These are phyloP conservation scores for Bombylius major DNA, from an alignment of 2,888 invertebrate genomes.

Conservation along the genomic window DNA sequence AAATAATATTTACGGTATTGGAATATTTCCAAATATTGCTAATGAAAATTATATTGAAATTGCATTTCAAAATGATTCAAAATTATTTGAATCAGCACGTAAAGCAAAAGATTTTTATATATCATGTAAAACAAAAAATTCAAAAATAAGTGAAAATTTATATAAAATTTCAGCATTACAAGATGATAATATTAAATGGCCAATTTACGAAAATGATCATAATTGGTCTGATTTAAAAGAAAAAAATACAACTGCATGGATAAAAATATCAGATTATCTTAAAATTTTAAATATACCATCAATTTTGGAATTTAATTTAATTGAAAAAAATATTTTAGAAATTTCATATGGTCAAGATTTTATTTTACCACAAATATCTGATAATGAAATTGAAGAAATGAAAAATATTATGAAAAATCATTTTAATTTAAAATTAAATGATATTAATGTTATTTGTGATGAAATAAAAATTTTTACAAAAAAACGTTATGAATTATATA, in stretches of 20 bases:
- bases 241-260: background rate
- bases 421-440: background rate
- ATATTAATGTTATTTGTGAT: background rate
- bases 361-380: background rate
- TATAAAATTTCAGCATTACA: background rate
- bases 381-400: background rate
- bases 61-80: background rate
- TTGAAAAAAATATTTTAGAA: background rate
- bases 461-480: background rate
- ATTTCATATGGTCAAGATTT: background rate
- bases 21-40: background rate
- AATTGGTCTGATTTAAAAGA: too few species aligned
- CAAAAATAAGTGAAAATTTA: background rate
- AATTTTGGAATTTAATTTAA: background rate
- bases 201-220: too few species aligned
- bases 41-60: background rate
- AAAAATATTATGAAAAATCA: background rate
- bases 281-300: background rate
- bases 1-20: background rate
- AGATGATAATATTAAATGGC: background rate
- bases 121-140: background rate
- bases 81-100: background rate
- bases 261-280: background rate
- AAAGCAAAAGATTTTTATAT: background rate
- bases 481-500: background rate